Evolutionary conservation across 2,888 invertebrate species (phyloP), one percentile per base, ranked within the genome.

Genomic region (Rotaria sp.): DNA sequence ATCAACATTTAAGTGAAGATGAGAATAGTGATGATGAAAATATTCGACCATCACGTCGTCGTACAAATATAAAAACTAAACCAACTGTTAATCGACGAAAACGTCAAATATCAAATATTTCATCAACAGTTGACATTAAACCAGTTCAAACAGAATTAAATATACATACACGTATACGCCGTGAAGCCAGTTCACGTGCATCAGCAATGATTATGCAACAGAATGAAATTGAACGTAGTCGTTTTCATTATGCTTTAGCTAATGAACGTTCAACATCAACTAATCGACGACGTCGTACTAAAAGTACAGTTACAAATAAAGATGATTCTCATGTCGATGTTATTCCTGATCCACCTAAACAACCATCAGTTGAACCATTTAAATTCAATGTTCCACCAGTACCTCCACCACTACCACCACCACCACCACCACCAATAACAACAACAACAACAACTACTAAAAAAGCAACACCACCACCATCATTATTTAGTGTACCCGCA

Each of bases 191-290:
- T 52, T 41, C 85, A 38, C 52, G 84, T 50, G 87, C 87, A 38
- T 87, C 87, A 24, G 87, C 85, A 13, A 85, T 87, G 85, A 87
- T 87, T 38, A 87, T 87, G n/a, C 87, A 87, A 50, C 85, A 85
- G 52, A 85, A 87, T 41, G 87, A 87, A 59, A 85, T 85, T 48
- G 87, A 87, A 84, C 85, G 80, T 45, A 85, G 84, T 35, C 85
- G 86, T 30, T 86, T 86, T 48, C 55, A 52, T 45, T 86, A 85
- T 85, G 48, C 41, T 21, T 7, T 55, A 38, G 84, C 80, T n/a
- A 45, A 80, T 41, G 45, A 41, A 13, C 45, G 41, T 45, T 24
- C 80, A 45, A 11, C 80, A 80, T 41, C 80, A 26, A 8, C 45
- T 45, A 26, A 13, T 45, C 41, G 45, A 45, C 41, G 80, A 45